phyloP scores from a whole-genome alignment of 2,113 vertebrate genomes.

The Phainopepla nitens region DNA sequence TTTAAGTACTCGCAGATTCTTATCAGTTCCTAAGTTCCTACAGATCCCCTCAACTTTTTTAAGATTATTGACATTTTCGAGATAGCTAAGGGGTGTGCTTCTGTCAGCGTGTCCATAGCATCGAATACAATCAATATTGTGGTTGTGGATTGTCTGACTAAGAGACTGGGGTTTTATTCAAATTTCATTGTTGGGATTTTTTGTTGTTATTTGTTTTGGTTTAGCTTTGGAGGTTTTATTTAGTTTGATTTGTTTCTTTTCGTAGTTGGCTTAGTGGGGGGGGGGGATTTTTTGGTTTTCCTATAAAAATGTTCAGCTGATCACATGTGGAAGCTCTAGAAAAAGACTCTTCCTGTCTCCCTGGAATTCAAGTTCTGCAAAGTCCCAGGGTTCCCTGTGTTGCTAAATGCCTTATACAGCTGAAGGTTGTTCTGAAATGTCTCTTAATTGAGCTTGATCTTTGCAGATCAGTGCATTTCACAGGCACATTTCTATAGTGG shows the following conservation, averaged over 20 bases:
- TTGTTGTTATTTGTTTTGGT: not conserved
- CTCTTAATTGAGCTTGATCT: not conserved
- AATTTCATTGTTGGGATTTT: not conserved
- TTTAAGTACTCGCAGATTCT: not conserved
- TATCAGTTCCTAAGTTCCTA: not conserved
- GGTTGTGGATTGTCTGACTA: not conserved
- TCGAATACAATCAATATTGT: not conserved
- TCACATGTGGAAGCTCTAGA: not conserved
- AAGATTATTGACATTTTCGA: not conserved
- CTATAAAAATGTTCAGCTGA: not conserved
- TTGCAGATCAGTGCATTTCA: not conserved
- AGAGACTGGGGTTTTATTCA: fast-evolving
- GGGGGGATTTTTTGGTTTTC: not conserved
- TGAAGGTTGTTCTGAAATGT: not conserved
- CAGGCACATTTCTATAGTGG: not conserved
- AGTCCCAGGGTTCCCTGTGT: not conserved
- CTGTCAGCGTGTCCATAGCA: not conserved
- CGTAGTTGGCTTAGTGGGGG: not conserved
- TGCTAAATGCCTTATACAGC: not conserved
- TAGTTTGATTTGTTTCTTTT: not conserved
- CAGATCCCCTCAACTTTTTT: not conserved
- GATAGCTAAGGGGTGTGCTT: not conserved
- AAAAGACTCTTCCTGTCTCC: not conserved
- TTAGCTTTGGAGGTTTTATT: not conserved
- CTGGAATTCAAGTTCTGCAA: not conserved